These are phyloP conservation scores for Hyposmocoma kahamanoa DNA, from an alignment of 1,140 invertebrate species.

Conservation along the genomic window DNA sequence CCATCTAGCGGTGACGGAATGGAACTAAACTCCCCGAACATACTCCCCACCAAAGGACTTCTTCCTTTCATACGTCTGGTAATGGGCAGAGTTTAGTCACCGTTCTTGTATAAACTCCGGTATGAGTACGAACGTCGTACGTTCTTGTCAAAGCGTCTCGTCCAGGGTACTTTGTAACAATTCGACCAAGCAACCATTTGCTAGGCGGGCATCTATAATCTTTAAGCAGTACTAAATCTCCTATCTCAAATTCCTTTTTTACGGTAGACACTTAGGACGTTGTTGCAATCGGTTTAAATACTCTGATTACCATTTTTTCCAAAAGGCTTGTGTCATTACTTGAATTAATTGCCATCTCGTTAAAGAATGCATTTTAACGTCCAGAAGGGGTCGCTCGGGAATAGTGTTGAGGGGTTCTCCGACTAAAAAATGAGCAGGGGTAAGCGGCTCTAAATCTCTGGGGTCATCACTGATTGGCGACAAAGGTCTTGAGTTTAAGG, in stretches of 20 bases:
- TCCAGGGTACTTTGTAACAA: not conserved
- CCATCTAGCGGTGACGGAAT: too few relatives aligned
- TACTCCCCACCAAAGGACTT: constrained; percentile 15
- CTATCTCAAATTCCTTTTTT: not conserved
- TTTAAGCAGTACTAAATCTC: not conserved
- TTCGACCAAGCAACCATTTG: not conserved
- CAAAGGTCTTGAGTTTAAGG: constrained; percentile 15
- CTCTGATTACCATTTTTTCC: not conserved
- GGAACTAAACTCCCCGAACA: too few relatives aligned
- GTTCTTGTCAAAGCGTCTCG: not conserved
- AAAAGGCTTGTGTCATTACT: not conserved
- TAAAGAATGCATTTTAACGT: not conserved
- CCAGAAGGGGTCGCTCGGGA: not conserved
- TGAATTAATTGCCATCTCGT: constrained; percentile 4
- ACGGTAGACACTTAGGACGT: not conserved
- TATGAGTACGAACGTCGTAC: constrained; percentile 2
- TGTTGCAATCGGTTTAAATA: not conserved
- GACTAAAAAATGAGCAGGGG: constrained; percentile 3
- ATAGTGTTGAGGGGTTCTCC: not conserved
- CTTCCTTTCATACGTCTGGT: not conserved
- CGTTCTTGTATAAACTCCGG: not conserved
- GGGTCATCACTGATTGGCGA: constrained; percentile 6
- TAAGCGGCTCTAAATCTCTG: not conserved
- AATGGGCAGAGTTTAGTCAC: not conserved
- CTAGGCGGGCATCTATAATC: not conserved